These are phyloP conservation scores for Cuniculus paca DNA, from an alignment of 2,797 vertebrate genomes.

Conservation along the genomic window DNA sequence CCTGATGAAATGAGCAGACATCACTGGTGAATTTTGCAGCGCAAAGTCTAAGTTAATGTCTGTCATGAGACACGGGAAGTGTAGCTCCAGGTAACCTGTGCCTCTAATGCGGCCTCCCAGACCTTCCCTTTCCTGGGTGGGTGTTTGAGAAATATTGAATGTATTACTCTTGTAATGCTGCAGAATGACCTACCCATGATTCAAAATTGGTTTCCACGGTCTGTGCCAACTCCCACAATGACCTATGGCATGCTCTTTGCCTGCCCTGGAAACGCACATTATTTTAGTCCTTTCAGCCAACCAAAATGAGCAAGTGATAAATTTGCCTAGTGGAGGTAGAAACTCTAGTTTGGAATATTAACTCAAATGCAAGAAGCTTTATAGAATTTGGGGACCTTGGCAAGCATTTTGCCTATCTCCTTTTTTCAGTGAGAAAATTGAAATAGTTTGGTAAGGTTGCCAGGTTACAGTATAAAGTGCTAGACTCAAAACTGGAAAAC, in stretches of 20 bases:
- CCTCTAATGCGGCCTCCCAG: not conserved
- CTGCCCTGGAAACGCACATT: not conserved
- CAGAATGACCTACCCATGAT: constrained; percentile 44
- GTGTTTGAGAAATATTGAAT: constrained; percentile 24
- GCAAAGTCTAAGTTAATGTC: not conserved
- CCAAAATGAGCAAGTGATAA: not conserved
- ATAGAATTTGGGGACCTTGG: not conserved
- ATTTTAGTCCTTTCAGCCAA: not conserved
- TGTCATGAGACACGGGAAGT: not conserved
- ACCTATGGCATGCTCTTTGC: constrained; percentile 49
- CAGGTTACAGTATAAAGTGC: not conserved
- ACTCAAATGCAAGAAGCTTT: not conserved
- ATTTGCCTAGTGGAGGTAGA: constrained; percentile 42
- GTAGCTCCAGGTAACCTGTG: no score
- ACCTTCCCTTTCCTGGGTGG: constrained; percentile 31
- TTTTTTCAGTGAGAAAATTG: no score
- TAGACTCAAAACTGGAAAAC: not conserved
- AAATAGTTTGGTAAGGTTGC: not conserved
- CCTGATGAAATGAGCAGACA: not conserved
- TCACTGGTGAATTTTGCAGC: not conserved
- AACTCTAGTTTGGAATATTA: not conserved
- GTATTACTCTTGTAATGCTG: not conserved
- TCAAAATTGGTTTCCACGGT: not conserved
- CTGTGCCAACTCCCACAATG: constrained; percentile 15
- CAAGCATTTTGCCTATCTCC: not conserved